Evolutionary conservation across 2,113 vertebrate species (phyloP).

Genomic region (Perognathus longimembris): DNA sequence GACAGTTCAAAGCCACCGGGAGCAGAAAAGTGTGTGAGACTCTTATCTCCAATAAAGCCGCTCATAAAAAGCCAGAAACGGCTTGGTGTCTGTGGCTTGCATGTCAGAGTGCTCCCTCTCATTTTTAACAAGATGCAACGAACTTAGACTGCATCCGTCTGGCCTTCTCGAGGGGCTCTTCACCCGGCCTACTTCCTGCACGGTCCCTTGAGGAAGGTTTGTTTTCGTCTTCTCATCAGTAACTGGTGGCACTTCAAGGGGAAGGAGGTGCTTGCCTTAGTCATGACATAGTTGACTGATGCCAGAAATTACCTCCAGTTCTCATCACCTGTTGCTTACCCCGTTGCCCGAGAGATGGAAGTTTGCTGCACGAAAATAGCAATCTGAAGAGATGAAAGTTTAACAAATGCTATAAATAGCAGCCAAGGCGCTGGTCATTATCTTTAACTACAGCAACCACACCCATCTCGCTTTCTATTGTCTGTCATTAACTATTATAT

Average conservation of each 20-base stretch:
- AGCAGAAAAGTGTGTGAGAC: too few relatives aligned
- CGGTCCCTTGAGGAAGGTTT: background rate
- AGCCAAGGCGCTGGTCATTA: slow-evolving; percentile 61
- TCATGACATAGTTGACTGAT: slow-evolving; percentile 71
- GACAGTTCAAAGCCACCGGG: too few relatives aligned
- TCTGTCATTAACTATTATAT: slow-evolving; percentile 79
- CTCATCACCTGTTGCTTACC: slow-evolving; percentile 71
- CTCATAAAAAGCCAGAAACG: too few relatives aligned
- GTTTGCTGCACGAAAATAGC: slow-evolving; percentile 82
- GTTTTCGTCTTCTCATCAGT: slow-evolving; percentile 4
- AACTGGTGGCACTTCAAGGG: slow-evolving; percentile 70
- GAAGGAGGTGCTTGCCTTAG: slow-evolving; percentile 68
- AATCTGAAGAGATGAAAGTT: slow-evolving; percentile 85
- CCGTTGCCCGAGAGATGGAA: slow-evolving; percentile 80
- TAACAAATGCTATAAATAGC: slow-evolving; percentile 85
- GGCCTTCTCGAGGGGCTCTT: background rate
- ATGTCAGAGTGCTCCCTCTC: too few relatives aligned
- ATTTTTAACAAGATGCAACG: too few relatives aligned
- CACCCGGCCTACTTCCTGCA: background rate
- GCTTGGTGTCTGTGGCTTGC: too few relatives aligned
- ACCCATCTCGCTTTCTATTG: slow-evolving; percentile 79
- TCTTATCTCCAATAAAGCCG: too few relatives aligned
- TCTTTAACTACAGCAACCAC: slow-evolving; percentile 61
- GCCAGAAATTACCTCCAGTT: slow-evolving; percentile 44
- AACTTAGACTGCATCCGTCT: background rate